Base-by-base conservation (phyloP, 1,140 invertebrate species). In the Gonatopus flavifemur region DNA sequence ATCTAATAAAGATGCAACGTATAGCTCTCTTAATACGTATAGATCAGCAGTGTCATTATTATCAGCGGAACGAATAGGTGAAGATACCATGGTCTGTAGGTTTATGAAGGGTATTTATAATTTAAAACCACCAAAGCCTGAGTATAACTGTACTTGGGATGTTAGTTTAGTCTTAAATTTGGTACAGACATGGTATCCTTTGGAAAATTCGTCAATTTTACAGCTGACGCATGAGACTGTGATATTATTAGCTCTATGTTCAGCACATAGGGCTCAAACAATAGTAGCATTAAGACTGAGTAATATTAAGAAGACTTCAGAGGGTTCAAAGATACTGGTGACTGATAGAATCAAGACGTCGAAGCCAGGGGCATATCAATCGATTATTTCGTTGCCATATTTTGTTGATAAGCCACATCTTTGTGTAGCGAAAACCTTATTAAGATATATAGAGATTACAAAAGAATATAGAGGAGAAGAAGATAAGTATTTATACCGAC, bases 161-260 rank as follows among this genome's bases (percentile, higher is more conserved):
- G n/a, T n/a, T n/a, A n/a, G n/a, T n/a, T n/a, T n/a, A n/a, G n/a
- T n/a, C n/a, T n/a, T n/a, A n/a, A n/a, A n/a, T n/a, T n/a, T n/a
- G n/a, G n/a, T n/a, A n/a, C n/a, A n/a, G n/a, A n/a, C n/a, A n/a
- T n/a, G n/a, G n/a, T n/a, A n/a, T n/a, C n/a, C n/a, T n/a, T n/a
- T n/a, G n/a, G n/a, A n/a, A n/a, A n/a, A n/a, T n/a, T n/a, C n/a
- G n/a, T n/a, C n/a, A n/a, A n/a, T n/a, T n/a, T n/a, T n/a, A n/a
- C n/a, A 45, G 3, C 49, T 39, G 41, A 40, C 61, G n/a, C 44
- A 52, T 38, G 64, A 62, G 31, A 30, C 44, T 3, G 48, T 57
- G 8, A 60, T 38, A 13, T 37, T 63, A 15, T 40, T 66, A 44
- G 60, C 58, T n/a, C n/a, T n/a, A n/a, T n/a, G n/a, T n/a, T n/a